These are phyloP conservation scores for Hyppa rectilinea DNA, from an alignment of 2,888 invertebrate genomes.

Conservation along the genomic window DNA sequence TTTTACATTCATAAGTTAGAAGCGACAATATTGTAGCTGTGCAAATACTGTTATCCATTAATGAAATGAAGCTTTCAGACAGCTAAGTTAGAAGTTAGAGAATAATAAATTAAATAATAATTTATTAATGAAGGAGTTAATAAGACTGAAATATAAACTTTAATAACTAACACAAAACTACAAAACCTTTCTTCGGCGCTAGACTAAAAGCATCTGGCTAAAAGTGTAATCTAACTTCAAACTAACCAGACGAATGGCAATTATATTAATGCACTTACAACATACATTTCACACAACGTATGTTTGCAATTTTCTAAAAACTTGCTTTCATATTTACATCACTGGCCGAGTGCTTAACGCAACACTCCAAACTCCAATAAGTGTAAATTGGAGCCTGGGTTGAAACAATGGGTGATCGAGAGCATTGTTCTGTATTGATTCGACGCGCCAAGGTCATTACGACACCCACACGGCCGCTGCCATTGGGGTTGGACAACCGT, in stretches of 20 bases:
- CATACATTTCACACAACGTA: conserved; percentile 33
- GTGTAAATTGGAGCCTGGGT: conserved; percentile 62
- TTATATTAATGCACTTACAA: conserved; percentile 43
- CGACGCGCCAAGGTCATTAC: conserved; percentile 77
- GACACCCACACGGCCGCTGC: conserved; percentile 70
- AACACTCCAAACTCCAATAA: conserved; percentile 47
- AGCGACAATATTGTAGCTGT: not conserved
- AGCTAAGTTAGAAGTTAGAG: not conserved
- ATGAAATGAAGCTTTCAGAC: not conserved
- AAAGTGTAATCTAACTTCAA: conserved; percentile 21
- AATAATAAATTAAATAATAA: not conserved
- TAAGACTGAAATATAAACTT: not conserved
- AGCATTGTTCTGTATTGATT: conserved; percentile 78
- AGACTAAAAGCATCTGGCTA: conserved; percentile 17
- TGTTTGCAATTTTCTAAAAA: conserved; percentile 54
- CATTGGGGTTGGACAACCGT: conserved; percentile 57
- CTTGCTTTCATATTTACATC: conserved; percentile 57
- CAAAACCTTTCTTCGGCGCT: not conserved
- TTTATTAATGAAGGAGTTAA: not conserved
- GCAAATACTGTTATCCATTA: not conserved
- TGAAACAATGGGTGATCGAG: conserved; percentile 81
- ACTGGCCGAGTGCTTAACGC: conserved; percentile 52
- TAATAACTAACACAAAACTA: not conserved
- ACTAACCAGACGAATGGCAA: conserved; percentile 40
- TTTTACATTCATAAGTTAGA: conserved; percentile 1